A percentile compares a stretch with the other conserved stretches of the same genome.
phyloP scores from a whole-genome alignment of 2,888 invertebrate genomes.

The Dynastes hyllus region DNA sequence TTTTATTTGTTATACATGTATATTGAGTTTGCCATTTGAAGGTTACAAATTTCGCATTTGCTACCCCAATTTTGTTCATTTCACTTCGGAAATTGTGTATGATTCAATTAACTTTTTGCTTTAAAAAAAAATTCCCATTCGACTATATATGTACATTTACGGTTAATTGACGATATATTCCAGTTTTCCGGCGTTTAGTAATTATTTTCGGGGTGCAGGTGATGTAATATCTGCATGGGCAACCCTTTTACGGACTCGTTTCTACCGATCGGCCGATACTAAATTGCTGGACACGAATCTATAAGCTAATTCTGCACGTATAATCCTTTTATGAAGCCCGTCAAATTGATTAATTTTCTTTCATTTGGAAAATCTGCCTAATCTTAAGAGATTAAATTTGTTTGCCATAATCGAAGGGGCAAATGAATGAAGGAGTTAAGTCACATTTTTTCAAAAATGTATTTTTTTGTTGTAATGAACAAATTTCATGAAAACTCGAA shows the following conservation, averaged over 20 bases:
- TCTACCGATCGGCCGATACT: not conserved
- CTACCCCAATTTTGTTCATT: not conserved
- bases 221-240: constrained; percentile 4
- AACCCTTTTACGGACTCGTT: not conserved
- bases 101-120: constrained; percentile 1
- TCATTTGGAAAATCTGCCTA: not conserved
- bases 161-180: constrained; percentile 5
- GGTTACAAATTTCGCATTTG: too few relatives aligned
- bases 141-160: not conserved
- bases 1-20: too few relatives aligned
- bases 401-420: too few relatives aligned
- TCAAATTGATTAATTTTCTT: constrained; percentile 22
- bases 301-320: constrained; percentile 4
- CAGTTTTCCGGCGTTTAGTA: not conserved
- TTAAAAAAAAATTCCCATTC: not conserved
- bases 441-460: too few relatives aligned
- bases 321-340: constrained; percentile 13
- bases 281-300: not conserved
- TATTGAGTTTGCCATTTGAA: too few relatives aligned
- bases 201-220: constrained; percentile 13
- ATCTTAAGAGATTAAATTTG: too few relatives aligned
- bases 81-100: not conserved
- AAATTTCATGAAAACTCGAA: too few relatives aligned
- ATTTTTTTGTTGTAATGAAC: too few relatives aligned
- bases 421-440: too few relatives aligned